These are phyloP conservation scores for Diloba caeruleocephala DNA, from an alignment of 2,888 invertebrate genomes.

Conservation along the genomic window DNA sequence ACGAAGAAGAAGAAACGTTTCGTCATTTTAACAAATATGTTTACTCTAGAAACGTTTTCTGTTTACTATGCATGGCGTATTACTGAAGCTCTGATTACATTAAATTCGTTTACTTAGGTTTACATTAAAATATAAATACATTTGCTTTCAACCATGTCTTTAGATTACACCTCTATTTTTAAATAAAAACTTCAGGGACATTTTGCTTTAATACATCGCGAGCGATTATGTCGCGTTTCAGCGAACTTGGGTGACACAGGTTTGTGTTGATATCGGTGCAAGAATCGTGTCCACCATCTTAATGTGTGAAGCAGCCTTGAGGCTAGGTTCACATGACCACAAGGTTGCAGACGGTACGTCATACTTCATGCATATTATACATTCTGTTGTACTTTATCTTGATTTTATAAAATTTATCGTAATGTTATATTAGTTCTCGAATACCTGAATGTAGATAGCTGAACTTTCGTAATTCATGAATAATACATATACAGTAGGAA, in stretches of 20 bases:
- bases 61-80: too few species aligned
- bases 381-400: constrained; percentile 35
- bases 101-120: too few species aligned
- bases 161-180: constrained; percentile 42
- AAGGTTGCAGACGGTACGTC: constrained; percentile 57
- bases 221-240: constrained; percentile 17
- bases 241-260: constrained; percentile 24
- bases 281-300: constrained; percentile 48
- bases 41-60: too few species aligned
- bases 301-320: constrained; percentile 55
- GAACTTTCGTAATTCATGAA: constrained; percentile 31
- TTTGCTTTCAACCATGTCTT: constrained; percentile 33
- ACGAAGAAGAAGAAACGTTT: too few species aligned
- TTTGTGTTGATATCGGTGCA: constrained; percentile 47
- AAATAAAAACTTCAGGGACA: constrained; percentile 42
- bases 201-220: too few species aligned
- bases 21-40: too few species aligned
- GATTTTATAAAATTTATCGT: constrained; percentile 48
- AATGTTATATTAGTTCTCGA: constrained; percentile 32
- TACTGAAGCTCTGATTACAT: background rate
- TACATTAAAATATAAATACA: too few species aligned
- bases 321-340: constrained; percentile 32
- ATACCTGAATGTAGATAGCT: constrained; percentile 29
- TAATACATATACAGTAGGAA: constrained; percentile 4
- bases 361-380: constrained; percentile 39